These are phyloP conservation scores for Prenolepis imparis DNA, from an alignment of 2,888 invertebrate species.

Conservation along the genomic window DNA sequence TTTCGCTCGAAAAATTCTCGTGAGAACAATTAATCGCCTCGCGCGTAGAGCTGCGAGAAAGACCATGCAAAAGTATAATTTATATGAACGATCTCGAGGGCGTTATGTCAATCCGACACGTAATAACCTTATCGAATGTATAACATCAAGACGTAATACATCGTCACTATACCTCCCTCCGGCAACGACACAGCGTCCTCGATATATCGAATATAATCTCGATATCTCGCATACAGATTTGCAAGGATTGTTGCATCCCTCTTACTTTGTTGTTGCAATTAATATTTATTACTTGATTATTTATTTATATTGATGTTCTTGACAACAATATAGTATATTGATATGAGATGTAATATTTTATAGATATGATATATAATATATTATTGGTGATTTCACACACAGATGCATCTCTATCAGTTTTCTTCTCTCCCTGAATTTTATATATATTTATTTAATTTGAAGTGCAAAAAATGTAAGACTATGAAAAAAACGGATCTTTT, in stretches of 20 bases:
- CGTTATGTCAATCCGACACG: slow-evolving; percentile 37
- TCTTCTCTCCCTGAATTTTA: not conserved
- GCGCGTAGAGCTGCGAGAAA: not conserved
- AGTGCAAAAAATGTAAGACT: not conserved
- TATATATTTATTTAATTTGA: not conserved
- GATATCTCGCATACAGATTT: slow-evolving; percentile 27
- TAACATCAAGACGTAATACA: slow-evolving; percentile 27
- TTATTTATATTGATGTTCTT: not conserved
- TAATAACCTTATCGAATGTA: slow-evolving; percentile 34
- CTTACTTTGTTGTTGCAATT: not conserved
- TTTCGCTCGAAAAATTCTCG: not conserved
- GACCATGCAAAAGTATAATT: not conserved
- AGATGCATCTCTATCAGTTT: not conserved
- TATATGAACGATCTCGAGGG: not conserved
- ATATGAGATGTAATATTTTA: not conserved
- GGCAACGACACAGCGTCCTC: not conserved
- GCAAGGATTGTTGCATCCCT: not conserved
- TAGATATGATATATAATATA: too few relatives aligned
- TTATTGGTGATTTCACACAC: not conserved
- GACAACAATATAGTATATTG: not conserved
- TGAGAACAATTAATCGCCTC: not conserved
- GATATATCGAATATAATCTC: slow-evolving; percentile 26
- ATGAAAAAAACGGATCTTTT: not conserved
- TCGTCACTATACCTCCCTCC: not conserved
- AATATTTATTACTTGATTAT: not conserved